These are phyloP conservation scores for Eubucco bourcierii DNA, from an alignment of 2,113 vertebrate species.

Conservation along the genomic window DNA sequence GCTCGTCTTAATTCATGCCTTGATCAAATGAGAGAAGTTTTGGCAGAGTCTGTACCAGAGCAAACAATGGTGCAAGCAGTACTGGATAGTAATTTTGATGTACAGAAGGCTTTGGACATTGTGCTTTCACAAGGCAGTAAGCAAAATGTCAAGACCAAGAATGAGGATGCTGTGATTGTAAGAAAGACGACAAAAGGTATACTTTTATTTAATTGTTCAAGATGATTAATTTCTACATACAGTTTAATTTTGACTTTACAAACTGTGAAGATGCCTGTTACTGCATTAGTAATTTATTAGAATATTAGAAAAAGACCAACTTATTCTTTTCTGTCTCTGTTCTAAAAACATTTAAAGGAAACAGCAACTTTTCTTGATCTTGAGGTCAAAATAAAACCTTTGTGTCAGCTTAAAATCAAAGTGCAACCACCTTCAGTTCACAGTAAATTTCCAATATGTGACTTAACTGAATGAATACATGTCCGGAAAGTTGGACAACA, in stretches of 20 bases:
- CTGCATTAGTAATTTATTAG: background rate
- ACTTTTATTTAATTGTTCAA: conserved; percentile 56
- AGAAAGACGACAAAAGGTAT: conserved; percentile 88
- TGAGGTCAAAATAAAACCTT: background rate
- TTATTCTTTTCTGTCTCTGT: background rate
- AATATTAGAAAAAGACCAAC: background rate
- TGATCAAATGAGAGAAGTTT: conserved; percentile 91
- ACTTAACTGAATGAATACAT: background rate
- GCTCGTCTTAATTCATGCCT: conserved; percentile 91
- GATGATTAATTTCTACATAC: background rate
- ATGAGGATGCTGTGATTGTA: conserved; percentile 57
- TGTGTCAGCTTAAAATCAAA: background rate
- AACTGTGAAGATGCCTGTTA: background rate
- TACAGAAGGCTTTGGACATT: conserved; percentile 86
- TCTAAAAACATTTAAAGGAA: conserved; percentile 8
- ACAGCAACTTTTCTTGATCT: background rate
- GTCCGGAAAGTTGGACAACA: background rate
- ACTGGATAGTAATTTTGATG: conserved; percentile 86
- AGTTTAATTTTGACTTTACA: background rate
- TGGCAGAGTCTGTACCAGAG: conserved; percentile 88
- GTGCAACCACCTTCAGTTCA: background rate
- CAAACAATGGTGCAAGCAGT: conserved; percentile 85
- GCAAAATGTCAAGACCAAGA: conserved; percentile 67
- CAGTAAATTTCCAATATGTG: background rate
- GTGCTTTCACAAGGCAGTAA: conserved; percentile 84